A percentile compares a stretch with the other conserved stretches of the same genome.
These are phyloP conservation scores for Erebia aethiops DNA, from an alignment of 2,888 invertebrate species.

Conservation along the genomic window DNA sequence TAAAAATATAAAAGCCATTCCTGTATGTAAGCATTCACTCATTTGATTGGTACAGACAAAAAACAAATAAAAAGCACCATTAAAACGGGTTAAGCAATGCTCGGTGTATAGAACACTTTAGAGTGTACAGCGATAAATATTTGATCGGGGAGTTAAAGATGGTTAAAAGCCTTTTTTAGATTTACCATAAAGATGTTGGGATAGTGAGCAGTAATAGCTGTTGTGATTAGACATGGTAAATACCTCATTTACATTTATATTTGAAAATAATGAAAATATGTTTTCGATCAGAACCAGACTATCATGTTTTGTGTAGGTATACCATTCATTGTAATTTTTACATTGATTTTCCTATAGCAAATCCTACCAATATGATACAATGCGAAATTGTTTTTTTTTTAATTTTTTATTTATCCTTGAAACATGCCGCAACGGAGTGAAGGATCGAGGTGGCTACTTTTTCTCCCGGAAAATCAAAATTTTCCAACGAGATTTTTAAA, in stretches of 20 bases:
- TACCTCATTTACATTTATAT: slow-evolving; percentile 1
- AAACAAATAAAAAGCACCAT: slow-evolving; percentile 35
- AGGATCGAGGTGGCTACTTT: too few species aligned
- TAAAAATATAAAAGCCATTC: slow-evolving; percentile 45
- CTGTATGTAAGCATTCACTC: slow-evolving; percentile 35
- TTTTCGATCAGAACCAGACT: too few species aligned
- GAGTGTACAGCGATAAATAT: slow-evolving; percentile 16
- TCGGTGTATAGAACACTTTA: slow-evolving; percentile 11
- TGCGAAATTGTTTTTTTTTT: too few species aligned
- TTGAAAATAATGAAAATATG: not conserved
- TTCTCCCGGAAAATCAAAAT: too few species aligned
- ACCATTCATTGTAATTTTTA: too few species aligned
- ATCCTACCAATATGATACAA: too few species aligned
- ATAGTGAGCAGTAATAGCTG: not conserved
- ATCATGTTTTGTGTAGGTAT: too few species aligned
- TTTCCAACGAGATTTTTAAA: too few species aligned
- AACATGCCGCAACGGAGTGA: too few species aligned
- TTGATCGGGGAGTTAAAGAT: slow-evolving; percentile 10
- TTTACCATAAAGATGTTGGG: slow-evolving; percentile 17
- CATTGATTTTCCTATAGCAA: too few species aligned
- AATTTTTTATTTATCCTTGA: too few species aligned
- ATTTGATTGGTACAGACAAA: slow-evolving; percentile 38
- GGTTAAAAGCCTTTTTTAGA: slow-evolving; percentile 11
- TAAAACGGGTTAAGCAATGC: slow-evolving; percentile 24
- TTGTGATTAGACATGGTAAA: not conserved